Base-by-base conservation (phyloP, 1,140 invertebrate genomes). In the Euborellia annulipes region DNA sequence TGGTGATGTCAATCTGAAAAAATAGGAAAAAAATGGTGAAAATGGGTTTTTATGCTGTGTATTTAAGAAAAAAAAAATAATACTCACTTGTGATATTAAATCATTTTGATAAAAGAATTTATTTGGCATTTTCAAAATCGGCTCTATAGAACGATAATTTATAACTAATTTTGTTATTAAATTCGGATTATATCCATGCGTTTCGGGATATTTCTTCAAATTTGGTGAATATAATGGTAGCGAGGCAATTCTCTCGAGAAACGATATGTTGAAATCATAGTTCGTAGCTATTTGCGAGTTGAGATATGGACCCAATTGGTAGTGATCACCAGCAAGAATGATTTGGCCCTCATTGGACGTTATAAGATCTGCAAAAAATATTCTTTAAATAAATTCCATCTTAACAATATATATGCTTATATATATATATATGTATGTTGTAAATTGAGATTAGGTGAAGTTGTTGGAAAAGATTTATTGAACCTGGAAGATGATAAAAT, bases 301-400 rank as follows among this genome's bases (percentile, higher is more conserved):
- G 23, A 27, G 23, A 27, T 27, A 27, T 6, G 91, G 85, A 0
- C 89, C 90, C 22, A 96, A 68, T 62, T 97, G 92, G 59, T 80
- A 69, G 13, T 87, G 91, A 72, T 96, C 92, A 6, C 92, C 92
- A 49, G 88, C 84, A 3, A 96, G 63, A 47, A 94, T 65, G 6
- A 89, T 71, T 64, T 83, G 80, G 2, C 77, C 74, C 49, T 62
- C 57, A 9, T 66, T 52, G 48, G 67, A 67, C 42, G 64, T 60
- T 19, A 66, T 43, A 34, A 57, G 48, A 37, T 22, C 45, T 54
- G 53, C 21, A 43, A 41, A 21, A 19, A 14, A 47, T 27, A 37
- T 6, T n/a, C n/a, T n/a, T n/a, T n/a, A n/a, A n/a, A n/a, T n/a
- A n/a, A n/a, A n/a, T n/a, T n/a, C n/a, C n/a, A n/a, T n/a, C n/a